These are phyloP conservation scores for Myotis daubentonii DNA, from an alignment of 2,797 vertebrate genomes.

Conservation along the genomic window DNA sequence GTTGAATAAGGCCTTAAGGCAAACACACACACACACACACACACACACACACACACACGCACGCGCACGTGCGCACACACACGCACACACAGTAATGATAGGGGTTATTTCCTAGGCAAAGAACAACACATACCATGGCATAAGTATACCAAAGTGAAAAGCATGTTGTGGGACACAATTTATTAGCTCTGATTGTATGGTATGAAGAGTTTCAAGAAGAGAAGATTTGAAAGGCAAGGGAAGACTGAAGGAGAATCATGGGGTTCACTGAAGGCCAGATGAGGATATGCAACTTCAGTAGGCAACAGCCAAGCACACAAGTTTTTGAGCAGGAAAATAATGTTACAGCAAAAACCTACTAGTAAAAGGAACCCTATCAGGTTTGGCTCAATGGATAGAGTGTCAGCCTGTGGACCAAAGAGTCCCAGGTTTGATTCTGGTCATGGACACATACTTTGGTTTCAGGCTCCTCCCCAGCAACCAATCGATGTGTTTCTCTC, in stretches of 20 bases:
- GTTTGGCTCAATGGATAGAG: no score
- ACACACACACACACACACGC: no score
- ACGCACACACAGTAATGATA: no score
- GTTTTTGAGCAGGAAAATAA: conserved; percentile 23
- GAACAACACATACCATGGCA: background rate
- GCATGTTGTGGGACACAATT: background rate
- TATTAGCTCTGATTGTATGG: background rate
- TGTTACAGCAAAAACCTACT: background rate
- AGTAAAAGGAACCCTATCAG: no score
- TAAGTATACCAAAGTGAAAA: background rate
- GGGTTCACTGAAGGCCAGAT: background rate
- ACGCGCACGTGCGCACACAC: no score
- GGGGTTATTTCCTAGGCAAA: background rate
- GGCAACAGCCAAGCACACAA: background rate
- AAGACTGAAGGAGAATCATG: background rate
- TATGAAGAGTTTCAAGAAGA: background rate
- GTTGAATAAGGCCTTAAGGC: background rate
- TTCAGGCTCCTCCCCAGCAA: no score
- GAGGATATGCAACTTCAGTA: background rate
- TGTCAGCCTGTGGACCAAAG: no score
- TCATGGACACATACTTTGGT: no score
- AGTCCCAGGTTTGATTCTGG: no score
- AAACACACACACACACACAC: background rate
- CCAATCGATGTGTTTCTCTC: no score
- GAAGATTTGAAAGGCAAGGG: background rate